phyloP scores from a whole-genome alignment of 2,113 vertebrate genomes.

The Haemorhous mexicanus region DNA sequence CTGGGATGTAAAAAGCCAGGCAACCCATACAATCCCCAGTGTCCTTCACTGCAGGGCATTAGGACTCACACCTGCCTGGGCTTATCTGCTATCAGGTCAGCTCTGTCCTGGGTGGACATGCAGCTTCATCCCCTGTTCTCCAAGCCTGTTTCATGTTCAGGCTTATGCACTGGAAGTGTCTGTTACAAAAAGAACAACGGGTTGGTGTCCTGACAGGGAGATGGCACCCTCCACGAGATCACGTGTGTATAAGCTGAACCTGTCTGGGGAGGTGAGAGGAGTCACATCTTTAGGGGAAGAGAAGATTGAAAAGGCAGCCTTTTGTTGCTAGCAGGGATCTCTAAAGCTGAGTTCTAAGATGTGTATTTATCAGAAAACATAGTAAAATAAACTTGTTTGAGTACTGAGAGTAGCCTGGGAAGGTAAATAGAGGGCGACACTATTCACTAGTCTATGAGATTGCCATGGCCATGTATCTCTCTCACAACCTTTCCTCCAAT shows the following conservation, averaged over 20 bases:
- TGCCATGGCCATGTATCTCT: neutral
- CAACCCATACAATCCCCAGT: rapidly evolving
- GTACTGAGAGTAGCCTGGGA: neutral
- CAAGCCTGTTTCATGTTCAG: neutral
- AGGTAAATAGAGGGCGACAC: neutral
- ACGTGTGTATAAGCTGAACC: neutral
- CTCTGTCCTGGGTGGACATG: neutral
- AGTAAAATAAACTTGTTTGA: neutral
- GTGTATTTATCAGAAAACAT: neutral
- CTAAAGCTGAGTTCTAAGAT: neutral
- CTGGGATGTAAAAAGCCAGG: neutral
- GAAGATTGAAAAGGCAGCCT: neutral
- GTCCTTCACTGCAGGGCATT: neutral
- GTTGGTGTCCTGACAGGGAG: neutral
- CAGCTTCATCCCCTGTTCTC: neutral
- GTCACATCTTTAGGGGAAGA: neutral
- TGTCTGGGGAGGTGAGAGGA: neutral
- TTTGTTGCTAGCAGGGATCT: neutral
- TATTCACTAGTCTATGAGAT: neutral
- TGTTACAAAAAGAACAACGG: neutral
- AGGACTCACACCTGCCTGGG: neutral
- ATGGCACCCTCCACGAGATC: neutral
- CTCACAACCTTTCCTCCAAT: neutral
- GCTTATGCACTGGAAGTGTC: neutral
- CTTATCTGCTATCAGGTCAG: neutral